A percentile compares a stretch with the other conserved stretches of the same genome.
Evolutionary conservation across 2,797 vertebrate genomes (phyloP).

Genomic region (Silurus lanzhouensis): DNA sequence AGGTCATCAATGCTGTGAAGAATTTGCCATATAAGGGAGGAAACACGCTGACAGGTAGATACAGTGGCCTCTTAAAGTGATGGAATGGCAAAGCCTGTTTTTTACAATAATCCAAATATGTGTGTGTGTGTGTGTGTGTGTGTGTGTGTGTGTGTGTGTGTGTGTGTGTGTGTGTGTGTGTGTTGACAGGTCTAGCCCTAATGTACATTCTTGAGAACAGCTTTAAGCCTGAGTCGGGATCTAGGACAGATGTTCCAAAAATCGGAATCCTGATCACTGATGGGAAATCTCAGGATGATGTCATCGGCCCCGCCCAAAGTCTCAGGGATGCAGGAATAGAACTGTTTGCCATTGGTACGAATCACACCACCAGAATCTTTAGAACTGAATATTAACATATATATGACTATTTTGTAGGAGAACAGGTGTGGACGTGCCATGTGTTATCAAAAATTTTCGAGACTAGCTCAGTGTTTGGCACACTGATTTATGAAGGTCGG

Average conservation of each 20-base stretch:
- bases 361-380: not conserved
- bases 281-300: conserved; percentile 96
- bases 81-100: not conserved
- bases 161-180: conserved; percentile 27
- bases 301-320: conserved; percentile 85
- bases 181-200: conserved; percentile 85
- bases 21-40: conserved; percentile 96
- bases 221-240: conserved; percentile 89
- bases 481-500: too few species aligned
- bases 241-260: conserved; percentile 87
- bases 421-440: not conserved
- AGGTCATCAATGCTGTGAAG: conserved; percentile 89
- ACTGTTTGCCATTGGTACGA: conserved; percentile 91
- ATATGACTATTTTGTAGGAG: not conserved
- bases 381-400: not conserved
- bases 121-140: conserved; percentile 13
- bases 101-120: not conserved
- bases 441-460: too few species aligned
- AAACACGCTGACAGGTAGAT: conserved; percentile 90
- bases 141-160: conserved; percentile 25
- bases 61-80: not conserved
- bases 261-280: conserved; percentile 96
- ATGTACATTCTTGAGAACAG: conserved; percentile 95
- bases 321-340: conserved; percentile 89
- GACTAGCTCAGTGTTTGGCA: too few species aligned